Evolutionary conservation across 35 echinoderm and acorn worm species (phyloP), one percentile per base, ranked within the genome.

Genomic region (Lytechinus variegatus): DNA sequence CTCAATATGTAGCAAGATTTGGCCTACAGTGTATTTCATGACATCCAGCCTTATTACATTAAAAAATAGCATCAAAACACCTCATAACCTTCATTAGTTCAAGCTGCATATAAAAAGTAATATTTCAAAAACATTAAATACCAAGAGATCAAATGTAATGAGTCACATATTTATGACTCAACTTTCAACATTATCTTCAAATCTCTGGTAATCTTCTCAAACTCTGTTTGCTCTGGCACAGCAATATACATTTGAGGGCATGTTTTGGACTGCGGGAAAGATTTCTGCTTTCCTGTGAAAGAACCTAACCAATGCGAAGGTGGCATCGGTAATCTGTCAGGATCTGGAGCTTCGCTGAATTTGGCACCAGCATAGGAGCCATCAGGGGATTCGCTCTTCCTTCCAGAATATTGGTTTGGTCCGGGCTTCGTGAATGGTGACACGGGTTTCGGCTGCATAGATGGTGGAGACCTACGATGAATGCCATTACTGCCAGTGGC

Each of bases 281-380:
- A 12, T 90, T 90, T 90, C 8, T 19, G 28, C 88, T 52, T 44
- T 90, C 88, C 52, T 0, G 88, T 52, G 88, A 90, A 90, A 90
- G 88, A 52, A 54, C 55, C 94, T 71, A 96, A 95, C 97, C 97
- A 97, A 58, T 86, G 61, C 10, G 54, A 86, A 44, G 97, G 97
- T 54, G 97, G 97, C 89, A 94, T 95, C 89, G 97, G 97, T 61
- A 97, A 95, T 54, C 12, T 71, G 54, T 96, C 86, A 19, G 97
- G 97, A 29, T 94, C 93, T 51, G 97, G 97, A 1, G 97, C 95
- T 55, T 97, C 97, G 28, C 97, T 96, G 89, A 97, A 97, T 95
- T 97, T 97, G 33, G 97, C 97, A n/a, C 97, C 97, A 61, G 97
- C 97, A 95, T 97, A 97, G 28, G 87, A 58, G n/a, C 92, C 91